These are phyloP conservation scores for Scaptomyza montana DNA, from an alignment of 1,140 invertebrate genomes.

Conservation along the genomic window DNA sequence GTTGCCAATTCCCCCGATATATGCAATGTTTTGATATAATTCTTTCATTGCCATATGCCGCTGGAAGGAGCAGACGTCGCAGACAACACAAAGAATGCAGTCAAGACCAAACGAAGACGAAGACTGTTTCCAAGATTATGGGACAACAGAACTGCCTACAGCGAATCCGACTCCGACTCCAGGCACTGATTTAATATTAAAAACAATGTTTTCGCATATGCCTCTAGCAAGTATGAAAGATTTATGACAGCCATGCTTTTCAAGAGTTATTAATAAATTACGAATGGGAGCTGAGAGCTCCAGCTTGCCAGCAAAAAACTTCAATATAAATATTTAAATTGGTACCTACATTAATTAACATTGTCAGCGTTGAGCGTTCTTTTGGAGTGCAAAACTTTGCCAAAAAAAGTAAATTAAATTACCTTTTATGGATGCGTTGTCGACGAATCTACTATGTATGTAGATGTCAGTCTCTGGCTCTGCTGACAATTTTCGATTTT, in stretches of 20 bases:
- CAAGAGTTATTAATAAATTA: slow-evolving; percentile 73
- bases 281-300: slow-evolving; percentile 12
- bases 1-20: slow-evolving; percentile 12
- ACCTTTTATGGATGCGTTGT: slow-evolving; percentile 43
- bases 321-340: slow-evolving; percentile 69
- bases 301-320: slow-evolving; percentile 26
- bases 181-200: slow-evolving; percentile 70
- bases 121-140: slow-evolving; percentile 27
- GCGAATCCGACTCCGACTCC: neutral
- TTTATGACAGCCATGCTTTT: slow-evolving; percentile 75
- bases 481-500: slow-evolving; percentile 26
- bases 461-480: slow-evolving; percentile 16
- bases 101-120: slow-evolving; percentile 10
- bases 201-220: slow-evolving; percentile 76
- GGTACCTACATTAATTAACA: slow-evolving; percentile 59
- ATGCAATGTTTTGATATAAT: slow-evolving; percentile 76
- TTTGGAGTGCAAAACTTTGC: slow-evolving; percentile 34
- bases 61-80: slow-evolving; percentile 5
- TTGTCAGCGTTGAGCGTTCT: slow-evolving; percentile 34
- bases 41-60: slow-evolving; percentile 72
- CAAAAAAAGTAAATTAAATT: slow-evolving; percentile 16
- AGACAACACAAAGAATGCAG: slow-evolving; percentile 25
- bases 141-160: slow-evolving; percentile 8
- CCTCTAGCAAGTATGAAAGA: slow-evolving; percentile 67
- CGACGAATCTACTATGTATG: slow-evolving; percentile 2